Evolutionary conservation across 2,113 vertebrate genomes (phyloP), one percentile per base, ranked within the genome.

Genomic region (Pterophyllum scalare): DNA sequence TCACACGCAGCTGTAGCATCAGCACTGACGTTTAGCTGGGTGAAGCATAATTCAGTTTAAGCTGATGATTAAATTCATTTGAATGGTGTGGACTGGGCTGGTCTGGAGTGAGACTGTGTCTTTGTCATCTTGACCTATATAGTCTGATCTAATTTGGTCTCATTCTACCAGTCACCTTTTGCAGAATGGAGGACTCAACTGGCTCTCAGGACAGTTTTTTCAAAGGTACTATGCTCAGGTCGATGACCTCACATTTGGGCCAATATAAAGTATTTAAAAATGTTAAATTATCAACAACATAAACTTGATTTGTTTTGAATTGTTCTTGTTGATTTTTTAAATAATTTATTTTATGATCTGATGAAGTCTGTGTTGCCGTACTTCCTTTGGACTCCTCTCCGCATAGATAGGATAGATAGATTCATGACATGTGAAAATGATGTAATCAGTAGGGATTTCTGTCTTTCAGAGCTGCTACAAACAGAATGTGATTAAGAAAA

Each of bases 1-100:
- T 99, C 90, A 96, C 97, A 20, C 96, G 98, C 79, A 99, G 98
- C 96, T 97, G 97, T 77, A 99, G 98, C 93, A 97, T 99, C 93
- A 99, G 98, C 96, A 99, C 98, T 0, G 98, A 99, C 3, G 98
- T 99, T 81, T 99, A 92, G 88, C 85, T 77, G 75, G 20, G 31
- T 7, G 22, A 35, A 11, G 15, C 3, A 38, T 28, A 56, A 52
- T 14, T 35, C 10, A 6, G 10, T 28, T 54, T 70, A 46, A 49
- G 24, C 38, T 26, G 19, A 35, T 79, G 38, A 17, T 62, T 62
- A 59, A 57, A 80, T 74, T 59, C 77, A 59, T 15, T 58, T 22
- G 12, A 38, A 80, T 74, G 70, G 59, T 52, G 40, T 60, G 31
- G 58, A 12, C 59, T 33, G 59, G 81, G 79, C 79, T 79, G 46